Evolutionary conservation across 2,113 vertebrate species (phyloP).

Genomic region (Paramisgurnus dabryanus): DNA sequence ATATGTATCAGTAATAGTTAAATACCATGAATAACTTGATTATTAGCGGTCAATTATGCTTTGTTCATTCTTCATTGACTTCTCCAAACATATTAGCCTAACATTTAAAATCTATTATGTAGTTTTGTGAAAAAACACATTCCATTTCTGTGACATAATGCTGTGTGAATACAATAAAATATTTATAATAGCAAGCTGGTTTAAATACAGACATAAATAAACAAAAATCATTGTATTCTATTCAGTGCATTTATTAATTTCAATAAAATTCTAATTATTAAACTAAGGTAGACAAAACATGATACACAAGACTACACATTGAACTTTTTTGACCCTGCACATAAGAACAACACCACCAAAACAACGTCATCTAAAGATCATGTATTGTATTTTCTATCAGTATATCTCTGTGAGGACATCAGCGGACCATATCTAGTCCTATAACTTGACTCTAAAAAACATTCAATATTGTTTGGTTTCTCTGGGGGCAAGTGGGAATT

Average conservation of each 20-base stretch:
- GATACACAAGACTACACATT: background rate
- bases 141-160: background rate
- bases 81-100: background rate
- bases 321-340: background rate
- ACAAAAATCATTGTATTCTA: background rate
- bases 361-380: background rate
- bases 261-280: background rate
- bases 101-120: background rate
- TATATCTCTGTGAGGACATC: background rate
- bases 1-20: background rate
- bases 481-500: background rate
- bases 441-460: background rate
- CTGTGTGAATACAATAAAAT: background rate
- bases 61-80: background rate
- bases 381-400: constrained; percentile 16
- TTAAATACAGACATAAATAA: background rate
- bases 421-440: background rate
- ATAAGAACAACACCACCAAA: background rate
- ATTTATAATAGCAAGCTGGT: background rate
- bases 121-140: background rate
- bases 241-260: background rate
- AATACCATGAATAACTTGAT: background rate
- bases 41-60: no score
- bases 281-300: no score
- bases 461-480: background rate